Conservation (phyloP, 2,888 invertebrate species). For the Autographa pulchrina region DNA sequence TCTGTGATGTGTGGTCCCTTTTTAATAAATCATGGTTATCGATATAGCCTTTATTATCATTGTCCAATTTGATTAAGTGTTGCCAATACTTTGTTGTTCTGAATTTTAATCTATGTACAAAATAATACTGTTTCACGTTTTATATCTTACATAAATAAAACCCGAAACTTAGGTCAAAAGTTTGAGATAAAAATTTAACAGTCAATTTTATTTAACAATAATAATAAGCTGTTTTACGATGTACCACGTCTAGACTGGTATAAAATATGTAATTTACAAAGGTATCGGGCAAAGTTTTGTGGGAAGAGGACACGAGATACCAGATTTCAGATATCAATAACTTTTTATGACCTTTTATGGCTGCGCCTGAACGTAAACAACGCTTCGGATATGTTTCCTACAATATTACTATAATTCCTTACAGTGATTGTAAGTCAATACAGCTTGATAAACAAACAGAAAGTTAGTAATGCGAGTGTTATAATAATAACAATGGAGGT, state of each 20-base stretch:
- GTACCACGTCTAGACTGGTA: slow-evolving; percentile 45
- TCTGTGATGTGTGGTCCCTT: background rate
- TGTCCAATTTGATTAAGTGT: background rate
- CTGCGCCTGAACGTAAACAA: slow-evolving; percentile 50
- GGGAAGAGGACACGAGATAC: slow-evolving; percentile 36
- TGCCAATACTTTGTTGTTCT: background rate
- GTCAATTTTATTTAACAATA: slow-evolving; percentile 40
- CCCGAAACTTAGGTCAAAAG: background rate
- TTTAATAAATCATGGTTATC: slow-evolving; percentile 8
- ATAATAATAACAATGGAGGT: slow-evolving; percentile 68
- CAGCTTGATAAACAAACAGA: slow-evolving; percentile 55
- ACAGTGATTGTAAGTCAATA: slow-evolving; percentile 46
- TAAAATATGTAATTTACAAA: slow-evolving; percentile 57
- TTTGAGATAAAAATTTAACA: slow-evolving; percentile 6
- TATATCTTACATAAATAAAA: background rate
- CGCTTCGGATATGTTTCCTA: slow-evolving; percentile 18
- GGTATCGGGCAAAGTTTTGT: slow-evolving; percentile 54
- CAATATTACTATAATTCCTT: slow-evolving; percentile 18
- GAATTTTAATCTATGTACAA: background rate
- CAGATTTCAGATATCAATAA: slow-evolving; percentile 57
- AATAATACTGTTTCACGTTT: background rate
- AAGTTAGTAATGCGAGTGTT: slow-evolving; percentile 60
- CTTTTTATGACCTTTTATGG: slow-evolving; percentile 51
- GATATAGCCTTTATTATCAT: background rate
- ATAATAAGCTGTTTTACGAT: slow-evolving; percentile 45